These are phyloP conservation scores for Hemichromis elongatus DNA, from an alignment of 2,113 vertebrate genomes.

Conservation along the genomic window DNA sequence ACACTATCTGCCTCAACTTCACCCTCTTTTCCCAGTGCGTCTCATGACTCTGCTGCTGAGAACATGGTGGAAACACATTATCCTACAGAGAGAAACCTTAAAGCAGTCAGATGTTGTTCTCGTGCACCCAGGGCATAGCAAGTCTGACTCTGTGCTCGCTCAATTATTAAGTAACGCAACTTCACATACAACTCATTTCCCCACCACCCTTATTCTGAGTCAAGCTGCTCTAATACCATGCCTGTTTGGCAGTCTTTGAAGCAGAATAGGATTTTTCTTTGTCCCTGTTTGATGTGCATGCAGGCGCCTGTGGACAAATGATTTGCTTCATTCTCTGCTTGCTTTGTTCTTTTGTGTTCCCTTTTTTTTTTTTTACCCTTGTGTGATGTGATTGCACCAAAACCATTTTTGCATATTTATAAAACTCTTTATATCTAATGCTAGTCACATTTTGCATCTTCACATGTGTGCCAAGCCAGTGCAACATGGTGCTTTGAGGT, in stretches of 20 bases:
- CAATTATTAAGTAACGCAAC: constrained; percentile 42
- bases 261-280: constrained; percentile 24
- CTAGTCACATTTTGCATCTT: not conserved
- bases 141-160: constrained; percentile 6
- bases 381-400: not conserved
- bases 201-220: not conserved
- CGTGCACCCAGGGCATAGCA: not conserved
- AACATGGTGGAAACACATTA: not conserved
- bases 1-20: not conserved
- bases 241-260: constrained; percentile 56
- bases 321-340: constrained; percentile 27
- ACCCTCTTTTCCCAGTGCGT: not conserved
- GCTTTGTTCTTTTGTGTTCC: constrained; percentile 48
- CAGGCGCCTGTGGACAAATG: constrained; percentile 52
- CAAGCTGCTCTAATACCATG: constrained; percentile 38
- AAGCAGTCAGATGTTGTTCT: constrained; percentile 15
- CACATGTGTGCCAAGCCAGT: not conserved
- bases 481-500: not conserved
- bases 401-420: constrained; percentile 22
- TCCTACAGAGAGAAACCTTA: constrained; percentile 10
- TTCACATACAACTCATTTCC: constrained; percentile 27
- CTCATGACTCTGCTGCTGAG: not conserved
- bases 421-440: not conserved
- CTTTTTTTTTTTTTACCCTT: constrained; percentile 6
- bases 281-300: constrained; percentile 51